phyloP scores from a whole-genome alignment of 2,113 vertebrate species.

The Danio rerio region DNA sequence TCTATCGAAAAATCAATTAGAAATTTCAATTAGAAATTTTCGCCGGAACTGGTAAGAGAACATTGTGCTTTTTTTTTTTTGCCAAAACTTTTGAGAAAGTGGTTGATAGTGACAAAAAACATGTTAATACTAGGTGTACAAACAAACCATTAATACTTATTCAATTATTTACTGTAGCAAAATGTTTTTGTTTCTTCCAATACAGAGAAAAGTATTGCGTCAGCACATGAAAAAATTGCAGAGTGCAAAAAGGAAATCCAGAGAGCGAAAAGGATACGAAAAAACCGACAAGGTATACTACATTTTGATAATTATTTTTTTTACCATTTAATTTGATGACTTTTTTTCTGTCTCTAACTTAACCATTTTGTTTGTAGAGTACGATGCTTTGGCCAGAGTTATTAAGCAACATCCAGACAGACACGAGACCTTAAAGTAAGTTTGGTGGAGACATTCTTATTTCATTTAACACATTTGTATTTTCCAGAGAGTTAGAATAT shows the following conservation, averaged over 20 bases:
- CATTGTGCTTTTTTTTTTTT: too few relatives aligned
- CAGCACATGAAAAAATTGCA: conserved; percentile 95
- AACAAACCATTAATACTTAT: too few relatives aligned
- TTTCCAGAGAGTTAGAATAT: neutral
- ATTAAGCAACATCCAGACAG: conserved; percentile 97
- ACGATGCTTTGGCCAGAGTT: conserved; percentile 96
- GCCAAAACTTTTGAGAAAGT: too few relatives aligned
- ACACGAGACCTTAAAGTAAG: conserved; percentile 95
- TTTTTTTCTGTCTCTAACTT: neutral
- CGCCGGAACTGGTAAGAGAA: too few relatives aligned
- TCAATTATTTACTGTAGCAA: neutral
- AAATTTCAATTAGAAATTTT: too few relatives aligned
- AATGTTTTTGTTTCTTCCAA: neutral
- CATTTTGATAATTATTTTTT: neutral
- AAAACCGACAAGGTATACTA: conserved; percentile 92
- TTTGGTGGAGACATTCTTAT: conserved; percentile 37
- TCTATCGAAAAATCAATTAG: too few relatives aligned
- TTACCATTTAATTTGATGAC: neutral
- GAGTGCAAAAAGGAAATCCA: conserved; percentile 98
- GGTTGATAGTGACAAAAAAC: too few relatives aligned
- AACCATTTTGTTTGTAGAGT: conserved; percentile 78
- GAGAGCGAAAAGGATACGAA: conserved; percentile 95
- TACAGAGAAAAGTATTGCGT: conserved; percentile 89
- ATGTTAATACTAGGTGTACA: too few relatives aligned
- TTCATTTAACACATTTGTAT: neutral